These are phyloP conservation scores for Drosophila burlai DNA, from an alignment of 1,140 invertebrate species.

Conservation along the genomic window DNA sequence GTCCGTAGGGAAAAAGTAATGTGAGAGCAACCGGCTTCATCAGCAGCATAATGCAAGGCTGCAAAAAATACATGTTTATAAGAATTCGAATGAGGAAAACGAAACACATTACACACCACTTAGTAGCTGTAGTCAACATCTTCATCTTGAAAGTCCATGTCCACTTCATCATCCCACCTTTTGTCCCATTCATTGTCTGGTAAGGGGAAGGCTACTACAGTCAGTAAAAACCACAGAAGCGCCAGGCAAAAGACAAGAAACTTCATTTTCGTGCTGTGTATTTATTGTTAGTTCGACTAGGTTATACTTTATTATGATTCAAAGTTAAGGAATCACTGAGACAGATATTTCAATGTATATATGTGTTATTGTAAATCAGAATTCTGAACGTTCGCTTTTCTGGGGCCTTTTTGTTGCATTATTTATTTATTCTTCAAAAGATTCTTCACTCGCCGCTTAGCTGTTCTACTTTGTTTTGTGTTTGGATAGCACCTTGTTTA, in stretches of 20 bases:
- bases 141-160: conserved; percentile 10
- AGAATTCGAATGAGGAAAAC: neutral
- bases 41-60: neutral
- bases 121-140: neutral
- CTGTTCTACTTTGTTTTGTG: neutral
- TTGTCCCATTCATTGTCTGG: neutral
- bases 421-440: neutral
- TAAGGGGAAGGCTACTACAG: neutral
- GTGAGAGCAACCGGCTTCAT: neutral
- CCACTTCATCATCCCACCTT: neutral
- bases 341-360: neutral
- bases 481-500: too few species aligned
- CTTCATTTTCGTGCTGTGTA: neutral
- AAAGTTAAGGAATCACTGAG: neutral
- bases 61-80: neutral
- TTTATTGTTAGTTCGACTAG: neutral
- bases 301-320: neutral
- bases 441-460: neutral
- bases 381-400: too few species aligned
- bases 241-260: neutral
- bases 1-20: conserved; percentile 8
- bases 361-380: neutral
- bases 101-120: neutral
- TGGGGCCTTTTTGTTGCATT: too few species aligned
- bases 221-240: neutral